A percentile compares a stretch with the other conserved stretches of the same genome.
phyloP scores from a whole-genome alignment of 2,888 invertebrate genomes.

The Ganaspis brasiliensis region DNA sequence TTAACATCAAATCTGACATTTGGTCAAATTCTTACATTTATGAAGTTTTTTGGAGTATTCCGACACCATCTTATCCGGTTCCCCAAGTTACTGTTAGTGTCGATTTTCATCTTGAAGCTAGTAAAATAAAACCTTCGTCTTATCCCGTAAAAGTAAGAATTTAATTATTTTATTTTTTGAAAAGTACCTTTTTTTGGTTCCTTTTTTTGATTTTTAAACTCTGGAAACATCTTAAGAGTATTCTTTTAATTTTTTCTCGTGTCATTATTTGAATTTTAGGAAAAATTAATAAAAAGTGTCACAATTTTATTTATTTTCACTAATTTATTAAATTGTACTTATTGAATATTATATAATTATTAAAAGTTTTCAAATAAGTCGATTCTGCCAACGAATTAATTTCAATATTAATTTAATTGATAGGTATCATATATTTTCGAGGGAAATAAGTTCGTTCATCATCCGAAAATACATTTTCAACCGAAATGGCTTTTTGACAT shows the following conservation, averaged over 20 bases:
- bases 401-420: too few species aligned
- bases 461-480: constrained; percentile 72
- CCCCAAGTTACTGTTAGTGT: constrained; percentile 81
- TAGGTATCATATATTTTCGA: constrained; percentile 79
- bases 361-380: constrained; percentile 9
- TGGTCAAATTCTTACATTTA: constrained; percentile 66
- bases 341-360: not conserved
- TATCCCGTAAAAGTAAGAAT: constrained; percentile 66
- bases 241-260: too few species aligned
- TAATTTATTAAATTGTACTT: too few species aligned
- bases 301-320: constrained; percentile 4
- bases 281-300: too few species aligned
- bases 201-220: too few species aligned
- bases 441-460: constrained; percentile 73
- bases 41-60: constrained; percentile 79
- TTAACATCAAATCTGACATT: constrained; percentile 54
- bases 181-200: not conserved
- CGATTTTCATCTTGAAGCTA: constrained; percentile 77
- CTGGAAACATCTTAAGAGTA: too few species aligned
- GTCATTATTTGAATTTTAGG: too few species aligned
- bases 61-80: constrained; percentile 79
- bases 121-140: constrained; percentile 44
- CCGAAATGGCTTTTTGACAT: constrained; percentile 79
- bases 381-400: too few species aligned
- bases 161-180: not conserved